phyloP scores from a whole-genome alignment of 2,888 invertebrate species.

The Polyommatus iphigenia region DNA sequence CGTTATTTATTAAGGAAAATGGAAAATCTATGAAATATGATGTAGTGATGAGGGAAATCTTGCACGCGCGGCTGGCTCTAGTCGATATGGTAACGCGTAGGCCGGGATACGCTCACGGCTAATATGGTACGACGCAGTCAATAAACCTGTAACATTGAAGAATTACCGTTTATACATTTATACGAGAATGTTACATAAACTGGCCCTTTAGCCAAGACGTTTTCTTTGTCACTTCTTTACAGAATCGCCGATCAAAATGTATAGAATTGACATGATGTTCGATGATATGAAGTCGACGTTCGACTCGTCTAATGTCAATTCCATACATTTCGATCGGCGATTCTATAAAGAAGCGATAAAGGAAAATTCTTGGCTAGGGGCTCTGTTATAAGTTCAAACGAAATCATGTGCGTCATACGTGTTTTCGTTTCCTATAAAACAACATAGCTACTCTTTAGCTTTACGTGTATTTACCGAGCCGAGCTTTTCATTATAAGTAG shows the following conservation, averaged over 20 bases:
- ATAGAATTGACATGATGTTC: no score
- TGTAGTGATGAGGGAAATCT: conserved; percentile 2
- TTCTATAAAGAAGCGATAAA: no score
- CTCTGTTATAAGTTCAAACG: no score
- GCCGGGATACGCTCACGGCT: neutral
- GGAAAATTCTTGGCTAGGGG: no score
- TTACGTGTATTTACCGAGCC: no score
- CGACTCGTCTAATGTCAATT: no score
- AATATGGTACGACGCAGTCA: conserved; percentile 5
- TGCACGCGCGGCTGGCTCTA: conserved; percentile 1
- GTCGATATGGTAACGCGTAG: conserved; percentile 22
- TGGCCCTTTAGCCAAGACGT: no score
- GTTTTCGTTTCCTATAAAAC: neutral
- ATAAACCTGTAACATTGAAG: neutral
- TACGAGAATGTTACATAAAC: neutral
- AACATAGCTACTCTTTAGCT: neutral
- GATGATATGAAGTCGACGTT: no score
- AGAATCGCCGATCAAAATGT: no score
- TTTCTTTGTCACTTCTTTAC: no score
- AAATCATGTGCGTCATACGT: neutral
- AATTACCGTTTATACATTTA: neutral
- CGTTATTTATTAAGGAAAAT: neutral
- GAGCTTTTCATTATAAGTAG: no score
- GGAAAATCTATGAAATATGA: neutral
- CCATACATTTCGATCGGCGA: no score